Percentiles rank a stretch among this genome's conserved stretches.
Conservation (phyloP, 2,113 vertebrate species). For the Ariopsis seemanni region DNA sequence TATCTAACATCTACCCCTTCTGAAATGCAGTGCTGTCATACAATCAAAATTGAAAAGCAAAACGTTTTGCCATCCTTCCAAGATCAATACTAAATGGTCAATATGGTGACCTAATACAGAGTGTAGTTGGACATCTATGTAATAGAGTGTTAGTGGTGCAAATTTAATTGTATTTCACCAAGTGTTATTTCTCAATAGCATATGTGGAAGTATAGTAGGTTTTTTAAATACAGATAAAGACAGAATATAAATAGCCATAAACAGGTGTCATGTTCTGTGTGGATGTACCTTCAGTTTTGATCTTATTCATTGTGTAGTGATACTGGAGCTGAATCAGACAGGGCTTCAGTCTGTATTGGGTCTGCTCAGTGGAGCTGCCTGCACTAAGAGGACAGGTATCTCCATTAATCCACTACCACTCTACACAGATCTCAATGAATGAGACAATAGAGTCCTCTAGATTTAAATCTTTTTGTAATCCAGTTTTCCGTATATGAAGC, state of each 20-base stretch:
- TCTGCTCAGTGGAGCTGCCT: constrained; percentile 46
- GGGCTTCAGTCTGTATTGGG: constrained; percentile 65
- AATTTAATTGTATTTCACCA: neutral
- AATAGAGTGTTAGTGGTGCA: neutral
- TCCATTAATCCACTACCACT: constrained; percentile 61
- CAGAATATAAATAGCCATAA: neutral
- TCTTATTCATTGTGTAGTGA: constrained; percentile 43
- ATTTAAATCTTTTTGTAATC: constrained; percentile 53
- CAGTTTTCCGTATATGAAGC: neutral
- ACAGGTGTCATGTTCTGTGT: constrained; percentile 53
- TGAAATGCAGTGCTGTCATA: neutral
- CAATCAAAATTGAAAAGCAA: neutral
- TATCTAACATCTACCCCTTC: neutral
- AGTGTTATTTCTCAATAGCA: neutral
- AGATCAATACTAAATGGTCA: neutral
- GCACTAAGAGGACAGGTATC: constrained; percentile 68
- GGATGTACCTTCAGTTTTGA: constrained; percentile 11
- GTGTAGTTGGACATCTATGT: neutral
- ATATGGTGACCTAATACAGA: neutral
- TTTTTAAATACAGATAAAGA: constrained; percentile 20
- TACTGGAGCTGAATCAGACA: constrained; percentile 56
- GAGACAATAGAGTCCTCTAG: constrained; percentile 61
- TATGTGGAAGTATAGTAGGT: neutral
- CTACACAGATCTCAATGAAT: constrained; percentile 55
- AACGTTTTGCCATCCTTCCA: neutral